A percentile compares a stretch with the other conserved stretches of the same genome.
These are phyloP conservation scores for Sinosuthora webbiana DNA, from an alignment of 2,113 vertebrate species.

Conservation along the genomic window DNA sequence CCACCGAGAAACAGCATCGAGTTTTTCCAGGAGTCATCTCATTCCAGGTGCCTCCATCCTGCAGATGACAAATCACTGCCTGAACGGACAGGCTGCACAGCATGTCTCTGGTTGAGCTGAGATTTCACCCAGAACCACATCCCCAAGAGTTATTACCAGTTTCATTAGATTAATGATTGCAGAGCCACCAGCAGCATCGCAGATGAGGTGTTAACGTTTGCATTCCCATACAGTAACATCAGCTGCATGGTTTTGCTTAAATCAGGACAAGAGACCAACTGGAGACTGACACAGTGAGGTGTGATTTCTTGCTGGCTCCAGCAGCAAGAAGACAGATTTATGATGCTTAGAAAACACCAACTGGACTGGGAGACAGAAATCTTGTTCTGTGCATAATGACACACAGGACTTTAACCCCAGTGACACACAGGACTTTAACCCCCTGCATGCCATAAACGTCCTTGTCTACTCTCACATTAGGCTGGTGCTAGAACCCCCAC, in stretches of 20 bases:
- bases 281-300: background rate
- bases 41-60: slow-evolving; percentile 4
- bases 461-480: background rate
- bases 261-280: slow-evolving; percentile 30
- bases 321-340: slow-evolving; percentile 20
- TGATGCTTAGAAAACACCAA: background rate
- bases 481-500: background rate
- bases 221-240: slow-evolving; percentile 39
- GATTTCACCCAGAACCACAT: slow-evolving; percentile 55
- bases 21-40: background rate
- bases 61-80: slow-evolving; percentile 52
- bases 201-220: slow-evolving; percentile 11
- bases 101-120: slow-evolving; percentile 16
- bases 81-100: background rate
- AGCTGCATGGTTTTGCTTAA: slow-evolving; percentile 44
- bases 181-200: slow-evolving; percentile 37
- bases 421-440: slow-evolving; percentile 6
- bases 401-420: background rate
- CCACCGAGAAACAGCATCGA: background rate
- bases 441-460: background rate
- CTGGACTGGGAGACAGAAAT: slow-evolving; percentile 47
- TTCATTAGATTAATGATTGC: slow-evolving; percentile 59
- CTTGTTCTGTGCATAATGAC: slow-evolving; percentile 1
- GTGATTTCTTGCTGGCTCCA: slow-evolving; percentile 17
- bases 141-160: slow-evolving; percentile 48